Base-by-base conservation (phyloP, 2,797 vertebrate genomes). In the Argyrosomus regius region DNA sequence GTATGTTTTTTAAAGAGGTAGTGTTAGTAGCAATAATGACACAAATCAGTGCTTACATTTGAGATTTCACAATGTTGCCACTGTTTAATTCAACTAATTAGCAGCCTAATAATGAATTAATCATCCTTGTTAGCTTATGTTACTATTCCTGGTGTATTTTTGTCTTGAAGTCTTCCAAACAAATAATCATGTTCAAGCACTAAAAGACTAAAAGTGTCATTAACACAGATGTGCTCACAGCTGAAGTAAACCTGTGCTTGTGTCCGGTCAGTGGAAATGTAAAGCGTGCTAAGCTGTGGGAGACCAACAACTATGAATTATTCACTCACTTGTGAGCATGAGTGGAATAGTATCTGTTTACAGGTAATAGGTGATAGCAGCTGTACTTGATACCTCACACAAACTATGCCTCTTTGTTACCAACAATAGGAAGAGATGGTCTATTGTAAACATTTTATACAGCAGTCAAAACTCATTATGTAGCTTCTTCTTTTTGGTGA, bases 241-340 rank as follows among this genome's bases (percentile, higher is more conserved):
- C 79, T 48, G 49, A 81, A 71, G 54, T 43, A 67, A 53, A 65
- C 73, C 64, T n/a, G 41, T 77, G 54, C 67, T 82, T 50, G 60
- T 66, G 45, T 45, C 35, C 58, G 60, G 35, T 57, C 50, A 53
- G 63, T 85, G 72, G 73, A 81, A 75, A 80, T 76, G 80, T 77
- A 69, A 89, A 88, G 85, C 77, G 82, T 72, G 72, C 61, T 45
- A 83, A 88, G 85, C 85, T 70, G 72, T 52, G 77, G 90, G 87
- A 92, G 92, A 87, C 84, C 79, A 67, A 65, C 81, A 78, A 43
- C 75, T 62, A 93, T 96, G 77, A 95, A 96, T 96, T 88, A 95
- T 95, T 95, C 75, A 95, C 77, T 88, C 81, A 86, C 85, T 83
- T 86, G 89, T 89, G 90, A 80, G 87, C 5, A 82, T 72, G 83